phyloP scores from a whole-genome alignment of 2,888 invertebrate species.

The Meghimatium bilineatum region DNA sequence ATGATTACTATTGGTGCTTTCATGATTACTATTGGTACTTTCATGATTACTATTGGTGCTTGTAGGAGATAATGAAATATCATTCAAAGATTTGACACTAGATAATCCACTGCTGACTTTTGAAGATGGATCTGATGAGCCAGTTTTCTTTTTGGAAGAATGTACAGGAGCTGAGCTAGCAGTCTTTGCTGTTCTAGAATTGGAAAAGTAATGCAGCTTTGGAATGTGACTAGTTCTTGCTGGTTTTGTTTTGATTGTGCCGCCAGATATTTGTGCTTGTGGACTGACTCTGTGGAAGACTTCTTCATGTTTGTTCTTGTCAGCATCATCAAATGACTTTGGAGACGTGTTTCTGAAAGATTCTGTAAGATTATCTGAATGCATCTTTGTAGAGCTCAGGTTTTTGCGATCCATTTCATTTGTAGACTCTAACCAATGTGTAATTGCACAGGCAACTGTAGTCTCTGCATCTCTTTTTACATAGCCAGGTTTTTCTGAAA shows the following conservation, averaged over 20 bases:
- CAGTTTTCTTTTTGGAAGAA: neutral
- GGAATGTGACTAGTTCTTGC: constrained; percentile 52
- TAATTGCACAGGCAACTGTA: constrained; percentile 24
- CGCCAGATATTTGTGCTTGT: neutral
- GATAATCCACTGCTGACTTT: constrained; percentile 25
- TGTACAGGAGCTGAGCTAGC: neutral
- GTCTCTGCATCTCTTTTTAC: constrained; percentile 32
- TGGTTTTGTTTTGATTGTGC: constrained; percentile 47
- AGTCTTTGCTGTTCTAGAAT: constrained; percentile 40
- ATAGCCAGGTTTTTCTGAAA: constrained; percentile 42
- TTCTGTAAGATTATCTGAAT: neutral
- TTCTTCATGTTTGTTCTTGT: constrained; percentile 27
- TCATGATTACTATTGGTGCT: constrained; percentile 52
- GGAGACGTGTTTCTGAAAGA: constrained; percentile 15
- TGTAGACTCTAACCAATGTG: constrained; percentile 43
- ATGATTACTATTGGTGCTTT: constrained; percentile 9
- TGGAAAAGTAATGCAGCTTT: constrained; percentile 45
- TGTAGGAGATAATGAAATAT: constrained; percentile 54
- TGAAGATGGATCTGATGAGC: neutral
- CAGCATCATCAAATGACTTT: neutral
- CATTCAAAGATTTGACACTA: constrained; percentile 17
- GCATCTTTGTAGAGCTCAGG: neutral
- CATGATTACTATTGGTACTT: neutral
- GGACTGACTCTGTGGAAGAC: neutral
- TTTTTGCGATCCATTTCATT: constrained; percentile 3